Percentiles rank a stretch among this genome's conserved stretches.
Conservation (phyloP, 2,797 vertebrate genomes). For the Manis pentadactyla region DNA sequence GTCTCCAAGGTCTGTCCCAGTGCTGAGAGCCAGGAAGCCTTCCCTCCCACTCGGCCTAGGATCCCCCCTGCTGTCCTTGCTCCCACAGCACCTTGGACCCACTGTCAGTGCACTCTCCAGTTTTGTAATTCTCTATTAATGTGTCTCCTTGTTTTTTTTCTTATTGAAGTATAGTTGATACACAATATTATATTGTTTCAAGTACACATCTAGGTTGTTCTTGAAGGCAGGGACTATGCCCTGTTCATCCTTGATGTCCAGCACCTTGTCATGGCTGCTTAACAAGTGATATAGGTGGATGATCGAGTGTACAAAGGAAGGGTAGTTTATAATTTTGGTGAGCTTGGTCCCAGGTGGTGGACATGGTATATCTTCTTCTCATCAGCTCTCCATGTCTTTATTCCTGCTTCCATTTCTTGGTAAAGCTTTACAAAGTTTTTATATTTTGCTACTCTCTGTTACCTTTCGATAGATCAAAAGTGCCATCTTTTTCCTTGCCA, state of each 20-base stretch:
- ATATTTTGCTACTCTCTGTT: background rate
- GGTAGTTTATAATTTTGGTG: background rate
- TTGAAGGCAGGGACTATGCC: background rate
- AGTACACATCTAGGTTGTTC: background rate
- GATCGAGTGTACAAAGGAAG: accelerated
- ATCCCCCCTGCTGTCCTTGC: too few species aligned
- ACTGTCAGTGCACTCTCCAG: background rate
- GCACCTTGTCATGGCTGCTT: background rate
- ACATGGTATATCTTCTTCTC: accelerated
- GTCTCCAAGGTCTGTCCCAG: background rate
- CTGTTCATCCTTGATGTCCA: background rate
- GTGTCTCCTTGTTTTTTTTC: background rate
- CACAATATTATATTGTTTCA: too few species aligned
- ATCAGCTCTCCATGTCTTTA: background rate
- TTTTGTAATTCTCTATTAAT: background rate
- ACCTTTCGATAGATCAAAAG: background rate
- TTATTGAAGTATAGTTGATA: background rate
- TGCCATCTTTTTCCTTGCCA: background rate
- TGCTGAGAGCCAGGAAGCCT: background rate
- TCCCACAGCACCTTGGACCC: background rate
- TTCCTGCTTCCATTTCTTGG: background rate
- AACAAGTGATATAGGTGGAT: background rate
- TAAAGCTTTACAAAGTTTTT: background rate
- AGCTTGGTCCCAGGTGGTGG: background rate
- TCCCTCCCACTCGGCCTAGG: background rate